Evolutionary conservation across 2,888 invertebrate genomes (phyloP).

Genomic region (Campopleginae sp.): DNA sequence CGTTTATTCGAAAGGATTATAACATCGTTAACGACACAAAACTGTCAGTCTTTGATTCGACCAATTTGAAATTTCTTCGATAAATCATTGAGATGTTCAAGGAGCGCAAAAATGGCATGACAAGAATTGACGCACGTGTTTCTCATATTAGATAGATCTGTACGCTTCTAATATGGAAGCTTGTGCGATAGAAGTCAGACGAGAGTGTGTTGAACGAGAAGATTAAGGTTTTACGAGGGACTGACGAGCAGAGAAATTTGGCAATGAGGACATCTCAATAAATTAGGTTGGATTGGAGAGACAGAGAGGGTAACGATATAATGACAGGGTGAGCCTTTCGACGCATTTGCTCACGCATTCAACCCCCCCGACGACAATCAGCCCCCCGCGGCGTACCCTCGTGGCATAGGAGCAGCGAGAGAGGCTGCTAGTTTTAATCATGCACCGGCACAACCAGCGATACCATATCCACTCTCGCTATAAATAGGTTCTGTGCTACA

Average conservation of each 20-base stretch:
- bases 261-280: constrained; percentile 80
- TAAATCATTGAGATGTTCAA: constrained; percentile 17
- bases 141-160: constrained; percentile 35
- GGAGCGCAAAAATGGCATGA: constrained; percentile 14
- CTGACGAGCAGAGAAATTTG: constrained; percentile 68
- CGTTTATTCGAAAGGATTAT: neutral
- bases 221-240: constrained; percentile 66
- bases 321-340: constrained; percentile 58
- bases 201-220: constrained; percentile 35
- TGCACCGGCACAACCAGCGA: constrained; percentile 70
- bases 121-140: constrained; percentile 40
- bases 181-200: constrained; percentile 20
- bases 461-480: constrained; percentile 30
- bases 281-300: constrained; percentile 78
- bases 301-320: constrained; percentile 44
- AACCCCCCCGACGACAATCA: constrained; percentile 80
- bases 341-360: constrained; percentile 65
- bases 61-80: constrained; percentile 10
- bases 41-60: constrained; percentile 6
- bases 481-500: neutral
- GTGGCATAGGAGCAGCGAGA: constrained; percentile 71
- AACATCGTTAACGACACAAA: neutral
- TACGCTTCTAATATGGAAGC: constrained; percentile 29
- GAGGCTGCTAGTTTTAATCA: constrained; percentile 82
- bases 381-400: constrained; percentile 80